A percentile compares a stretch with the other conserved stretches of the same genome.
Evolutionary conservation across 2,888 invertebrate species (phyloP).

Genomic region (Acleris holmiana): DNA sequence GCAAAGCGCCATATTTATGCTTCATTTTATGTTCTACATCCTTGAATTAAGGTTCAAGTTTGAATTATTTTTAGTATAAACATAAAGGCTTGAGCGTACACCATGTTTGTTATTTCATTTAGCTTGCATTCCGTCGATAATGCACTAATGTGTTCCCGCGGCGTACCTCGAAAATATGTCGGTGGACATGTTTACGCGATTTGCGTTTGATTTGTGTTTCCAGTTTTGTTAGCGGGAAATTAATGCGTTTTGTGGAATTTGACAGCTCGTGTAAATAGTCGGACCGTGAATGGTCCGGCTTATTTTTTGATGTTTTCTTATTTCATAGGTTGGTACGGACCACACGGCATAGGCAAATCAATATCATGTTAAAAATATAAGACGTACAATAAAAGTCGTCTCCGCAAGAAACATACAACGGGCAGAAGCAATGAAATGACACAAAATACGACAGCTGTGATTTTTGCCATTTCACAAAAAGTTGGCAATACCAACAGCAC

Average conservation of each 20-base stretch:
- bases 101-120: conserved; percentile 34
- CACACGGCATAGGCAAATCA: background rate
- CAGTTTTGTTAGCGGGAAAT: conserved; percentile 21
- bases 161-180: conserved; percentile 12
- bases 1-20: background rate
- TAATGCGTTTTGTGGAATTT: conserved; percentile 18
- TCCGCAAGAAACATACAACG: too few relatives aligned
- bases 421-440: too few relatives aligned
- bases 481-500: too few relatives aligned
- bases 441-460: too few relatives aligned
- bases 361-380: background rate
- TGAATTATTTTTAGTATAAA: background rate
- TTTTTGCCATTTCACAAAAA: too few relatives aligned
- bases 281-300: background rate
- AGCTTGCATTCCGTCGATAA: conserved; percentile 29
- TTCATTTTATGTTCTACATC: background rate
- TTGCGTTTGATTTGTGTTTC: conserved; percentile 35
- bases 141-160: conserved; percentile 29
- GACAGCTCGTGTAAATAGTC: conserved; percentile 18
- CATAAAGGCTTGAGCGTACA: conserved; percentile 15
- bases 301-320: conserved; percentile 4
- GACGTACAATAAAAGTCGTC: too few relatives aligned
- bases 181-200: conserved; percentile 25
- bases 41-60: conserved; percentile 14
- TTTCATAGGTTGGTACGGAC: background rate